Evolutionary conservation across 2,113 vertebrate species (phyloP).

Genomic region (Phocoena sinus): DNA sequence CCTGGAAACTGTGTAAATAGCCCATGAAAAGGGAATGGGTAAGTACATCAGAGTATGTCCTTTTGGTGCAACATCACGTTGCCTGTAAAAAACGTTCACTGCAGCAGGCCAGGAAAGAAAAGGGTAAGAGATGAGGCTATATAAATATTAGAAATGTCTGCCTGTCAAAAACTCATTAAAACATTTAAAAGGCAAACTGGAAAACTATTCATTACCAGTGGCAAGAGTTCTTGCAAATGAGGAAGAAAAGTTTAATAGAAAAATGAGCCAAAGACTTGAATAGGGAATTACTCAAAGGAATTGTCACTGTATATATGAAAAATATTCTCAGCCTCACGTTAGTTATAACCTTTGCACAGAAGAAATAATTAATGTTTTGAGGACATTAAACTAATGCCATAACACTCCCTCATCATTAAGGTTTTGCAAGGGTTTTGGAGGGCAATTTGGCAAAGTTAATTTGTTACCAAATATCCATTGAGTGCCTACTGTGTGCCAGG

Average conservation of each 20-base stretch:
- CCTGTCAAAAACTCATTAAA: not conserved
- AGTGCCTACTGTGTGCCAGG: not conserved
- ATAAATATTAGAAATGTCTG: slow-evolving; percentile 23
- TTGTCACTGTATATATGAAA: not conserved
- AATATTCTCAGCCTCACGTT: not conserved
- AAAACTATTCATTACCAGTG: not conserved
- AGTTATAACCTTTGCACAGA: not conserved
- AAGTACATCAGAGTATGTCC: not conserved
- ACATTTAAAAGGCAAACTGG: slow-evolving; percentile 13
- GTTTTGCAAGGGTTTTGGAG: not conserved
- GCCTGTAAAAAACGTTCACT: not conserved
- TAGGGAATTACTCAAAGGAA: slow-evolving; percentile 39
- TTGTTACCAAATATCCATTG: not conserved
- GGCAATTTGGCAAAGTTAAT: not conserved
- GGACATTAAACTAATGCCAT: not conserved
- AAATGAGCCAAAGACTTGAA: slow-evolving; percentile 5
- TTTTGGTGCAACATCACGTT: not conserved
- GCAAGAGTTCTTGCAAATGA: slow-evolving; percentile 29
- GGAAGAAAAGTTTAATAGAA: not conserved
- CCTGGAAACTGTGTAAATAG: not conserved
- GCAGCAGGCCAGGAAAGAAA: not conserved
- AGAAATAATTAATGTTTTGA: not conserved
- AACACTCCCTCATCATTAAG: not conserved
- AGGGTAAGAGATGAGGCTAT: not conserved
- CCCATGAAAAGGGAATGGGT: not conserved